phyloP scores from a whole-genome alignment of 2,113 vertebrate genomes.

The Istiophorus platypterus region DNA sequence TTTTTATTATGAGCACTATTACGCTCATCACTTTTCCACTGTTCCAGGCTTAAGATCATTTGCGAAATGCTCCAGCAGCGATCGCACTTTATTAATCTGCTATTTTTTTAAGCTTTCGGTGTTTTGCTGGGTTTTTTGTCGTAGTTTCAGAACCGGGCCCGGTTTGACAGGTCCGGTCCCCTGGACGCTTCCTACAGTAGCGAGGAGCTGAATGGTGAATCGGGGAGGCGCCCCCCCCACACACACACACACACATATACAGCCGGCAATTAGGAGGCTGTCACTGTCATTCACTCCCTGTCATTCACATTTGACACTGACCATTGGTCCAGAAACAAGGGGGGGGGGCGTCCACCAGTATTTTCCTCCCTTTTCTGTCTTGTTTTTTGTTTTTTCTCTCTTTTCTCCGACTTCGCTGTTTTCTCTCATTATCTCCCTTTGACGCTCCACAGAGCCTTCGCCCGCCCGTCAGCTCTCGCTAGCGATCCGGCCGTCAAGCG shows the following conservation, averaged over 20 bases:
- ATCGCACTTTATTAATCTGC: neutral
- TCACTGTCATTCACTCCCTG: slow-evolving; percentile 34
- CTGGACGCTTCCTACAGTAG: slow-evolving; percentile 35
- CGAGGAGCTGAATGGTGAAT: slow-evolving; percentile 46
- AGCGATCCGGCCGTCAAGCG: slow-evolving; percentile 23
- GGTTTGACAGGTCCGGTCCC: slow-evolving; percentile 25
- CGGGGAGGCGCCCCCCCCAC: no score
- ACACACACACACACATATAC: neutral
- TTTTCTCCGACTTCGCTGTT: slow-evolving; percentile 1
- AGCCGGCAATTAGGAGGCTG: slow-evolving; percentile 58
- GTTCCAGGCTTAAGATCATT: neutral
- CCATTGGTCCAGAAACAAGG: slow-evolving; percentile 26
- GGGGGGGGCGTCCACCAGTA: slow-evolving; percentile 11
- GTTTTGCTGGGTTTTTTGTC: neutral
- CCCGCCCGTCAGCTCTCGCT: slow-evolving; percentile 50
- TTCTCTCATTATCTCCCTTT: slow-evolving; percentile 47
- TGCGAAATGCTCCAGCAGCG: neutral
- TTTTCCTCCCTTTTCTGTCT: neutral
- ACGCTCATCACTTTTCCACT: neutral
- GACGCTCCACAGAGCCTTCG: slow-evolving; percentile 67
- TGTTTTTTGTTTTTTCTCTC: no score
- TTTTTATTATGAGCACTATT: neutral
- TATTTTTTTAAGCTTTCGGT: neutral
- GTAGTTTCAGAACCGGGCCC: neutral
- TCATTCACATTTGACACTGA: slow-evolving; percentile 37